phyloP scores from a whole-genome alignment of 1,140 invertebrate species.

The Condylostylus longicornis region DNA sequence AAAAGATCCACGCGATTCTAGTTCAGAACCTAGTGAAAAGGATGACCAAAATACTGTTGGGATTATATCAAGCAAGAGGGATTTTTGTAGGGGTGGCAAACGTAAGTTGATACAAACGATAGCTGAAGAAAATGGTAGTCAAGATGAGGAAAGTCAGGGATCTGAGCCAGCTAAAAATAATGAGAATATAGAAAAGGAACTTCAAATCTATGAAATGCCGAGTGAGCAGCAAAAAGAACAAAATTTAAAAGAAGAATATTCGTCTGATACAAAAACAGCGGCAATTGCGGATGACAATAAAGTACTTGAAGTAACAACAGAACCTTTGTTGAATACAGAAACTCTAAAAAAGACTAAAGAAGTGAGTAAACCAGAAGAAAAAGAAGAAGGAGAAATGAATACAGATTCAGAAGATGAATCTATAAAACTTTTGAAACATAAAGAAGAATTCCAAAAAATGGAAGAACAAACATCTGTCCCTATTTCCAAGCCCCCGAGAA shows the following conservation, averaged over 20 bases:
- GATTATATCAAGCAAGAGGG: not conserved
- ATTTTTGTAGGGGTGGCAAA: no score
- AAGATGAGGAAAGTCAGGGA: constrained; percentile 9
- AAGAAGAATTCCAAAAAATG: not conserved
- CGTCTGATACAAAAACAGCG: not conserved
- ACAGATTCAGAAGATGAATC: constrained; percentile 18
- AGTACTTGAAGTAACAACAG: constrained; percentile 1
- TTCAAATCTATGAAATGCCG: not conserved
- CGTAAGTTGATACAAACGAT: no score
- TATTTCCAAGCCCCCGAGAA: constrained; percentile 14
- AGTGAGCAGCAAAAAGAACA: not conserved
- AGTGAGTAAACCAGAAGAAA: not conserved
- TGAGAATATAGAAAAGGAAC: not conserved
- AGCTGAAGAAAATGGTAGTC: constrained; percentile 20
- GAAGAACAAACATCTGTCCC: not conserved
- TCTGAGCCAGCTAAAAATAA: not conserved
- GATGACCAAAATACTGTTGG: constrained; percentile 5
- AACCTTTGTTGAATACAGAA: constrained; percentile 1
- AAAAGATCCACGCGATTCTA: constrained; percentile 3
- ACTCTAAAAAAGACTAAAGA: not conserved
- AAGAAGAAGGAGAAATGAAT: constrained; percentile 5
- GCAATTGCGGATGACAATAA: not conserved
- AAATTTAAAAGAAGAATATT: not conserved
- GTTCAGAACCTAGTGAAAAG: constrained; percentile 10
- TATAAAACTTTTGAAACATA: constrained; percentile 1